phyloP scores from a whole-genome alignment of 2,797 vertebrate genomes.

The Coregonus ussuriensis region DNA sequence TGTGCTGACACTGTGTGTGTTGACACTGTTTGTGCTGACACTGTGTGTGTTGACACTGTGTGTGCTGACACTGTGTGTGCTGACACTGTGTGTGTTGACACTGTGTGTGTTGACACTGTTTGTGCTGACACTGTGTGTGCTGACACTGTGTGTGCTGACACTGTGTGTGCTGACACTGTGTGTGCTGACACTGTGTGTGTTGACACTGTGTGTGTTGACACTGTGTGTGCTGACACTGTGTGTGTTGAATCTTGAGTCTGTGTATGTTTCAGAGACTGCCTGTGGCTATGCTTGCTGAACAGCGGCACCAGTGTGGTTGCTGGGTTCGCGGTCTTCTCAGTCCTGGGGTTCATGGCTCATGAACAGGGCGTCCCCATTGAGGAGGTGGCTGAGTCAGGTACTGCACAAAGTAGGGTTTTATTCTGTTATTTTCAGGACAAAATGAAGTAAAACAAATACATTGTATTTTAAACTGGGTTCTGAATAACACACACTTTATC shows the following conservation, averaged over 20 bases:
- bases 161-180: not conserved
- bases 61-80: no score
- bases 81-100: no score
- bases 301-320: constrained; percentile 75
- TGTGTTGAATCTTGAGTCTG: not conserved
- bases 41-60: no score
- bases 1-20: no score
- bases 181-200: no score
- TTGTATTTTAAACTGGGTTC: not conserved
- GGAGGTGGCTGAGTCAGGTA: constrained; percentile 80
- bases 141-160: not conserved
- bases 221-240: not conserved
- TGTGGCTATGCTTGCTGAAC: constrained; percentile 77
- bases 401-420: not conserved
- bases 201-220: no score
- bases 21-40: no score
- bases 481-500: constrained; percentile 36
- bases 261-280: constrained; percentile 65
- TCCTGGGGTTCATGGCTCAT: constrained; percentile 81
- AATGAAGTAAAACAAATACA: not conserved
- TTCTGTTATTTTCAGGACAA: not conserved
- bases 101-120: no score
- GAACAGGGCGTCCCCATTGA: constrained; percentile 70
- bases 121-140: no score
- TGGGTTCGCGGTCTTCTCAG: constrained; percentile 80